Percentiles rank a stretch among this genome's conserved stretches.
These are phyloP conservation scores for Cryptoprocta ferox DNA, from an alignment of 2,797 vertebrate genomes.

Conservation along the genomic window DNA sequence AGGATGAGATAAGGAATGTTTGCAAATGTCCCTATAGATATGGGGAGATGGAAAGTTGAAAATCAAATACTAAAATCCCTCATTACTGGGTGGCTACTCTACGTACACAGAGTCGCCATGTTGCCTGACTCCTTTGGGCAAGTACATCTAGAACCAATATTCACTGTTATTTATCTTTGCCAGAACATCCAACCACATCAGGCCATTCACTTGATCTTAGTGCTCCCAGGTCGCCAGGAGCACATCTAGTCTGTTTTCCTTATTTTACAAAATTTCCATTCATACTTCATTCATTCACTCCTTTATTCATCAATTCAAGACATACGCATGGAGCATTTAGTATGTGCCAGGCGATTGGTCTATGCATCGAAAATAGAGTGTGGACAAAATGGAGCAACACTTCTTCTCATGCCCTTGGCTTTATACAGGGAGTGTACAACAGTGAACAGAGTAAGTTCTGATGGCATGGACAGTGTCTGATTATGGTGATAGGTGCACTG, in stretches of 20 bases:
- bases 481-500: neutral
- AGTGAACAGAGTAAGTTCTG: neutral
- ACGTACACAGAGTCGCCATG: fast-evolving
- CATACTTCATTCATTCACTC: neutral
- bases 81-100: neutral
- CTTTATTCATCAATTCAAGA: neutral
- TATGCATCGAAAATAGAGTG: neutral
- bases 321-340: neutral
- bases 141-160: neutral
- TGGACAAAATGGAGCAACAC: neutral
- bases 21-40: neutral
- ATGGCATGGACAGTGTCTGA: fast-evolving
- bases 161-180: neutral
- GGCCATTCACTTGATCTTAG: neutral
- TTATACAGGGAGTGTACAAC: neutral
- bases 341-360: neutral
- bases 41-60: neutral
- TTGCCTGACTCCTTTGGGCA: neutral
- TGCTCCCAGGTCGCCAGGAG: neutral
- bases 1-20: neutral
- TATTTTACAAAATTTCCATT: neutral
- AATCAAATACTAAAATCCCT: neutral
- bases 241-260: neutral
- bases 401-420: neutral
- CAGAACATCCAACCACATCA: neutral